Percentiles rank a stretch among this genome's conserved stretches.
Conservation (phyloP, 53 echinoderm and acorn worm genomes). For the Holothuria leucospilota region DNA sequence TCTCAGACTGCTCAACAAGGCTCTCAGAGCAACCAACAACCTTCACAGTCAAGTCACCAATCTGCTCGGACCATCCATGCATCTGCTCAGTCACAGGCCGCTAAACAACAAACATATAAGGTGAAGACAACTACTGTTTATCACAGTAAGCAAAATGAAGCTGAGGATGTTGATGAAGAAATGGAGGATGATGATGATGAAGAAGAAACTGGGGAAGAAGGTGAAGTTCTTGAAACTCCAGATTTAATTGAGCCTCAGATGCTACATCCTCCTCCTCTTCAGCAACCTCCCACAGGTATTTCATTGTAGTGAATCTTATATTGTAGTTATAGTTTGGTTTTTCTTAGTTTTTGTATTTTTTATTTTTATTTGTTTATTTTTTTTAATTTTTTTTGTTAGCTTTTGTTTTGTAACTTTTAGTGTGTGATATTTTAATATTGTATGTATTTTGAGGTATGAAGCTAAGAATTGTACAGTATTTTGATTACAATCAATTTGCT, state of each 20-base stretch:
- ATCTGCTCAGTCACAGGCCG: neutral
- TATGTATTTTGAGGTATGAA: too few relatives aligned
- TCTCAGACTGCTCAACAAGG: slow-evolving; percentile 10
- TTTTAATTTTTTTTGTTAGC: too few relatives aligned
- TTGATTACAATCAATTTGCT: too few relatives aligned
- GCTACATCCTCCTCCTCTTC: neutral
- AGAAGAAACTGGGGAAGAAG: neutral
- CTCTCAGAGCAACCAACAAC: neutral
- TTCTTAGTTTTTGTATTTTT: too few relatives aligned
- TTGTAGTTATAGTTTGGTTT: too few relatives aligned
- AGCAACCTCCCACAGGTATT: slow-evolving; percentile 1
- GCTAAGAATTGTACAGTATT: too few relatives aligned
- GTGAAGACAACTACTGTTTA: slow-evolving; percentile 29
- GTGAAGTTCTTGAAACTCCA: neutral
- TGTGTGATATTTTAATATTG: too few relatives aligned
- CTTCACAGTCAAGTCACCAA: neutral
- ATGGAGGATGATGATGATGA: too few relatives aligned
- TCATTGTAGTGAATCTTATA: neutral
- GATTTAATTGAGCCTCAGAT: slow-evolving; percentile 25
- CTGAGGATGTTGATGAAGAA: too few relatives aligned
- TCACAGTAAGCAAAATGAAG: neutral
- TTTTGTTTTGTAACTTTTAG: too few relatives aligned
- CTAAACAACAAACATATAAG: neutral
- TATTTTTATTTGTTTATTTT: too few relatives aligned
- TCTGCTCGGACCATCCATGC: neutral